Percentiles rank a stretch among this genome's conserved stretches.
Conservation (phyloP, 2,797 vertebrate genomes). For the Spea hammondii region DNA sequence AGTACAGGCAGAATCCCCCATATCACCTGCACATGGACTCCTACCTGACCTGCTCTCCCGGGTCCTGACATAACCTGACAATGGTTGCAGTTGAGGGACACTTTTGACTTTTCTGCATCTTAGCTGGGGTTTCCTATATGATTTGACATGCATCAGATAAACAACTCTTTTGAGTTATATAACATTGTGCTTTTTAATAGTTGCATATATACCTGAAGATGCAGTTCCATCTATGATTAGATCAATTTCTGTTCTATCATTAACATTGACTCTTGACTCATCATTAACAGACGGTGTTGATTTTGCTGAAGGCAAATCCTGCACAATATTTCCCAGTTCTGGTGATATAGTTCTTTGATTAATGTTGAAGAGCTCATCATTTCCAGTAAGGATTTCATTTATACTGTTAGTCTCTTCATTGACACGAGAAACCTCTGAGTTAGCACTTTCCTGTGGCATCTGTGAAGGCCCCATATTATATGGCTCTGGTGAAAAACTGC, state of each 20-base stretch:
- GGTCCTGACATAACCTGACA: no score
- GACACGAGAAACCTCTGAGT: constrained; percentile 49
- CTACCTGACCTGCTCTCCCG: no score
- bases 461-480: constrained; percentile 53
- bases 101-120: no score
- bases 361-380: constrained; percentile 57
- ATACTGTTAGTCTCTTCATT: constrained; percentile 55
- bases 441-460: constrained; percentile 50
- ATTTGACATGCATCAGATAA: no score
- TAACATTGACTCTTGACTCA: constrained; percentile 11
- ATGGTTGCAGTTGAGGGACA: no score
- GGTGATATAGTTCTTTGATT: constrained; percentile 50
- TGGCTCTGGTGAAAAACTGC: constrained; percentile 56
- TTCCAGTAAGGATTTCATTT: constrained; percentile 46
- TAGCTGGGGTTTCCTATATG: no score
- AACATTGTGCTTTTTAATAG: neutral
- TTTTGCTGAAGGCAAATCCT: constrained; percentile 22
- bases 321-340: constrained; percentile 34
- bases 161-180: no score
- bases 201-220: neutral
- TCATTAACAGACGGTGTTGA: constrained; percentile 17
- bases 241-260: constrained; percentile 18
- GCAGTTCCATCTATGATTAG: constrained; percentile 11
- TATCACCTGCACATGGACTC: no score
- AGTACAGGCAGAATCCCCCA: no score